Percentiles rank a stretch among this genome's conserved stretches.
phyloP scores from a whole-genome alignment of 2,888 invertebrate species.

The Proisotoma minuta region DNA sequence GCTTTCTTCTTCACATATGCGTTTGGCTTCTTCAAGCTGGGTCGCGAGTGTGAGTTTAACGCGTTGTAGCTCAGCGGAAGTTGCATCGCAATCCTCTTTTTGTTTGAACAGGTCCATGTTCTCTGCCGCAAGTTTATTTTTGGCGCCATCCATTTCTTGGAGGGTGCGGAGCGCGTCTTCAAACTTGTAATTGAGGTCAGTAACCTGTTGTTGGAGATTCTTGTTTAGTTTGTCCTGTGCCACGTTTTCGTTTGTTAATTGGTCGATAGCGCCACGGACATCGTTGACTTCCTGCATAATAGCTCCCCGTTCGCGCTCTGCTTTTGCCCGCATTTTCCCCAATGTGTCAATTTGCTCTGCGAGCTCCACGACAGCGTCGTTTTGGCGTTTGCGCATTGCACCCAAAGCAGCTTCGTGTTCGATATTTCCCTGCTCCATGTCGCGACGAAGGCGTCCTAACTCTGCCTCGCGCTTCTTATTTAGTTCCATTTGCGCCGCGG shows the following conservation, averaged over 20 bases:
- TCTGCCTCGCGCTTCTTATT: slow-evolving; percentile 99
- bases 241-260: slow-evolving; percentile 96
- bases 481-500: slow-evolving; percentile 83
- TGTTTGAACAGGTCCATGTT: slow-evolving; percentile 94
- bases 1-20: slow-evolving; percentile 92
- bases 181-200: slow-evolving; percentile 89
- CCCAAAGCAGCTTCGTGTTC: slow-evolving; percentile 96
- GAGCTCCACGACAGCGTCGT: slow-evolving; percentile 98
- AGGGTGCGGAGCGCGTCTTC: slow-evolving; percentile 95
- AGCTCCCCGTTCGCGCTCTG: slow-evolving; percentile 98
- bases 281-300: slow-evolving; percentile 97
- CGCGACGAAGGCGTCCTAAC: slow-evolving; percentile 94
- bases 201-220: slow-evolving; percentile 90
- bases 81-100: slow-evolving; percentile 97
- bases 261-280: slow-evolving; percentile 91
- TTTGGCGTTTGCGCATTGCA: slow-evolving; percentile 98
- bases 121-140: slow-evolving; percentile 95
- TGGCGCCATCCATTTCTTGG: slow-evolving; percentile 92
- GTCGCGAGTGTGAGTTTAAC: slow-evolving; percentile 91
- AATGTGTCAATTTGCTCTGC: slow-evolving; percentile 99
- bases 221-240: slow-evolving; percentile 94
- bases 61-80: slow-evolving; percentile 92
- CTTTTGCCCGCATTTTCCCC: slow-evolving; percentile 85
- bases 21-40: slow-evolving; percentile 95
- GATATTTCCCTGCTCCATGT: slow-evolving; percentile 96